Base-by-base conservation (phyloP, 2,888 invertebrate genomes). In the Lycia hirtaria region DNA sequence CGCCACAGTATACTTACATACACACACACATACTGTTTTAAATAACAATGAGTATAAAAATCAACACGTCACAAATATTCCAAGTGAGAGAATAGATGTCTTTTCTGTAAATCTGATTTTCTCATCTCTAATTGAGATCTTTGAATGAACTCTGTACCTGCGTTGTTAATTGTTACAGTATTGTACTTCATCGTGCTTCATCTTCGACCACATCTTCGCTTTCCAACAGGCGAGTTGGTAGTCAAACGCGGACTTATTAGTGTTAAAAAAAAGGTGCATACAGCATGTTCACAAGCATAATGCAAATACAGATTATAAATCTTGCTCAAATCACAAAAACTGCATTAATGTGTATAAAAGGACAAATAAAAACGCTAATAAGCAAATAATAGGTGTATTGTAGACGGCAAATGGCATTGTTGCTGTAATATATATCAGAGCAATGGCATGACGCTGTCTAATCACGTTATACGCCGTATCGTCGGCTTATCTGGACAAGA, bases 401-500 rank as follows among this genome's bases (percentile, higher is more conserved):
- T 52, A 22, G 3, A 51, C 26, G 33, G 12, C 17, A 40, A n/a
- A 40, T 38, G 50, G 24, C 48, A 58, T 58, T 58, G 57, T 58
- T 49, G 41, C 24, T n/a, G 20, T 53, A 53, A 53, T 53, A 37
- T 9, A 9, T 43, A 57, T 57, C 41, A 49, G 52, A 22, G 52
- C 52, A 58, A 37, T 37, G 52, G 52, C 57, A 48, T 57, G 57
- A 24, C 17, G 28, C 32, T 40, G 54, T 43, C 38, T 28, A 47
- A 53, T 58, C 57, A 44, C 12, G 48, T 53, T 58, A 53, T 41
- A 37, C 19, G 51, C n/a, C 22, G 49, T 52, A 57, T 57, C 51
- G n/a, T 47, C 44, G 44, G 59, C 52, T 60, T 60, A 56, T 60
- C 60, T 55, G 22, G 28, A 30, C 15, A 56, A 60, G 51, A 55